These are phyloP conservation scores for Alloplasta piceator DNA, from an alignment of 2,888 invertebrate genomes.

Conservation along the genomic window DNA sequence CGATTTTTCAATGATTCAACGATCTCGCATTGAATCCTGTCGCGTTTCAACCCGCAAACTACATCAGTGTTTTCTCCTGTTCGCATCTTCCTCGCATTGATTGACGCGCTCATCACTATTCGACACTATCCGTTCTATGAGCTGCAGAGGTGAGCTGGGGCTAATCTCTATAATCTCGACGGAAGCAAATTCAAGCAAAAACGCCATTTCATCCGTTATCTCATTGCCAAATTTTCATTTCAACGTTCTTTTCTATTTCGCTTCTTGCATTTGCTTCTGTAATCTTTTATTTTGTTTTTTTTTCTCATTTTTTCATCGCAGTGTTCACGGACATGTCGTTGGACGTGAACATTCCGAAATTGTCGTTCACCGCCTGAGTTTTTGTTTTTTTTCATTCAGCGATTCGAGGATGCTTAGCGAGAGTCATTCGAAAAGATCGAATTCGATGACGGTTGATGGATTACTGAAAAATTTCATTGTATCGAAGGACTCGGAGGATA, in stretches of 20 bases:
- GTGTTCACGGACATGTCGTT: constrained; percentile 65
- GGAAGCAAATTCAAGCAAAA: constrained; percentile 76
- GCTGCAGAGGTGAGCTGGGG: constrained; percentile 83
- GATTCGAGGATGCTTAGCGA: too few species aligned
- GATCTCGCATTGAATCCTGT: background rate
- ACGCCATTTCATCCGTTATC: constrained; percentile 21
- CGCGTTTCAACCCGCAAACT: constrained; percentile 73
- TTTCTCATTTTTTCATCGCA: constrained; percentile 55
- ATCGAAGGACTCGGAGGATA: too few species aligned
- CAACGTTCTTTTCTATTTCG: constrained; percentile 1
- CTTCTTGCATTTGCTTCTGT: constrained; percentile 72
- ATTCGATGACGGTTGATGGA: too few species aligned
- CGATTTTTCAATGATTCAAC: too few species aligned
- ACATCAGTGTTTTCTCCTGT: constrained; percentile 82
- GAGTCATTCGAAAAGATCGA: too few species aligned
- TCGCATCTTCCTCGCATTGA: constrained; percentile 82
- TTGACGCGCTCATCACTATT: constrained; percentile 82
- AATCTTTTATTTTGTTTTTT: constrained; percentile 30
- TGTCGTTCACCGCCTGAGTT: background rate
- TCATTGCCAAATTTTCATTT: too few species aligned
- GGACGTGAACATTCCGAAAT: constrained; percentile 11
- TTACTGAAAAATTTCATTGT: background rate
- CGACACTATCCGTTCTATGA: constrained; percentile 82
- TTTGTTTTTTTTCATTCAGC: too few species aligned
- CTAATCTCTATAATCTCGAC: constrained; percentile 76